A percentile compares a stretch with the other conserved stretches of the same genome.
phyloP scores from a whole-genome alignment of 2,113 vertebrate genomes.

The Aptenodytes patagonicus region DNA sequence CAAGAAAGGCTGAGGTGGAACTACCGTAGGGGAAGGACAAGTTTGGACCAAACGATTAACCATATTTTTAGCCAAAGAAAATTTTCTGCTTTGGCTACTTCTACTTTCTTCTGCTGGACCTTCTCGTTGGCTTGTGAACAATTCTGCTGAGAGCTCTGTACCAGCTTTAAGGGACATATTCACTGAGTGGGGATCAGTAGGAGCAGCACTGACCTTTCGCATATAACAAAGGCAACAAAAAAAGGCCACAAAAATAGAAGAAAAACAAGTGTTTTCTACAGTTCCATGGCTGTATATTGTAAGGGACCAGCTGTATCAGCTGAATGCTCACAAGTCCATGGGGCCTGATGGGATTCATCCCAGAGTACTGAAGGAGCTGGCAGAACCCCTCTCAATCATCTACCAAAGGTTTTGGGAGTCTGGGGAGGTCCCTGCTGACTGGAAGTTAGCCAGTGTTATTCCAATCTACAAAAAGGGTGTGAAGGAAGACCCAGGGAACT shows the following conservation, averaged over 20 bases:
- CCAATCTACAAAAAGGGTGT: not conserved
- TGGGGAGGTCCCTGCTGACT: not conserved
- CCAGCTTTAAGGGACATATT: not conserved
- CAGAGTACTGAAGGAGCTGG: not conserved
- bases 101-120: not conserved
- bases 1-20: not conserved
- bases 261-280: not conserved
- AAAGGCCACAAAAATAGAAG: not conserved
- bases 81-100: not conserved
- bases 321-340: not conserved
- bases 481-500: not conserved
- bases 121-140: not conserved
- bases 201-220: not conserved
- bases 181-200: not conserved
- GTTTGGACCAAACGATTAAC: not conserved
- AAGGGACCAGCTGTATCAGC: not conserved
- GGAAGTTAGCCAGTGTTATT: not conserved
- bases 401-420: not conserved
- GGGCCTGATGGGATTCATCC: not conserved
- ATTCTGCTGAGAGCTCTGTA: not conserved
- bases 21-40: not conserved
- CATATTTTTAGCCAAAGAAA: not conserved
- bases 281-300: not conserved
- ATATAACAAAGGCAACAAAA: not conserved
- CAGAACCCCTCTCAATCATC: not conserved